Conservation (phyloP, 2,888 invertebrate genomes). For the Eristalis tenax region DNA sequence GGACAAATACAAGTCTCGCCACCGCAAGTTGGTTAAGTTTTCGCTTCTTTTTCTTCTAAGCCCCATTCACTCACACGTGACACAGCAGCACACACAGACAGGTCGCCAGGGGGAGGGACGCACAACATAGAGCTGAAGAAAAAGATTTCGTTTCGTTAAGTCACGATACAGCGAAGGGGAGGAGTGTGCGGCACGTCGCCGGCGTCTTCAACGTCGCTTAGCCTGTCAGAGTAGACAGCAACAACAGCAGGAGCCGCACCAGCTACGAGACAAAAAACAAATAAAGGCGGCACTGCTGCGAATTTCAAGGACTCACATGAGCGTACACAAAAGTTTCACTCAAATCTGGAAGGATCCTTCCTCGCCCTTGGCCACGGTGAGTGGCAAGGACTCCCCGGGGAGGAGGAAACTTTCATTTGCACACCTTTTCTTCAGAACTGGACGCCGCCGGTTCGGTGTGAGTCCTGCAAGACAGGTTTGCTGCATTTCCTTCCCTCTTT, state of each 20-base stretch:
- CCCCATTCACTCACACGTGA: background rate
- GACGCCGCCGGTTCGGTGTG: background rate
- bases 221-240: background rate
- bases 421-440: conserved; percentile 35
- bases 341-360: conserved; percentile 29
- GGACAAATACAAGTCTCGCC: conserved; percentile 34
- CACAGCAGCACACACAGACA: background rate
- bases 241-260: background rate
- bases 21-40: conserved; percentile 21
- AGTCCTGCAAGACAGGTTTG: background rate
- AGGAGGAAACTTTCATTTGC: conserved; percentile 48
- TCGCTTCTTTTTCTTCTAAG: conserved; percentile 30
- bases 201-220: background rate
- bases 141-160: conserved; percentile 26
- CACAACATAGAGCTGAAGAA: background rate
- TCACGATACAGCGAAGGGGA: background rate
- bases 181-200: background rate
- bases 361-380: background rate
- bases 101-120: background rate
- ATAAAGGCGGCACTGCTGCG: background rate
- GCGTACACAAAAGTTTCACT: conserved; percentile 5
- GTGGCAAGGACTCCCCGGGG: background rate
- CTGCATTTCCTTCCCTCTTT: background rate
- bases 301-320: conserved; percentile 49
- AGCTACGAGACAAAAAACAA: background rate